Conservation (phyloP, 2,888 invertebrate genomes). For the Choristoneura rosaceana region DNA sequence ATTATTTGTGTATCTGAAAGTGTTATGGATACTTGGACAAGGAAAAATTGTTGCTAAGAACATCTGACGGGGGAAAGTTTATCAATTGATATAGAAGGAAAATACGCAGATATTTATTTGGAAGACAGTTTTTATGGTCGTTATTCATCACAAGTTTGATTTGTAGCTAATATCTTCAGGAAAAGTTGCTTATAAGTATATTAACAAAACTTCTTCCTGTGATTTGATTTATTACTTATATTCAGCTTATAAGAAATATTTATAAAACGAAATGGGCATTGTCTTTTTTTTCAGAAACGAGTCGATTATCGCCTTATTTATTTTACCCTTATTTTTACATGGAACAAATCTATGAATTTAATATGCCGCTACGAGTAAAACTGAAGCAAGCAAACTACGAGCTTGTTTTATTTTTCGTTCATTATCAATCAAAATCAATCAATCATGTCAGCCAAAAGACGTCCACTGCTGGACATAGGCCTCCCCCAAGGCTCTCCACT, state of each 20-base stretch:
- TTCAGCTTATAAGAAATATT: not conserved
- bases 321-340: no score
- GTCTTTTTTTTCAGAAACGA: not conserved
- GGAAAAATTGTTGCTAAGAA: not conserved
- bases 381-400: no score
- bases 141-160: not conserved
- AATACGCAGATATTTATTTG: conserved; percentile 4
- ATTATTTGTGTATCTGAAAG: not conserved
- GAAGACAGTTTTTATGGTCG: not conserved
- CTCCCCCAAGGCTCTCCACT: no score
- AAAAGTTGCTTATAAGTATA: not conserved
- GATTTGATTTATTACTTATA: not conserved
- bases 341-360: no score
- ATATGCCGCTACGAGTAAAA: no score
- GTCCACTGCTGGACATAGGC: no score
- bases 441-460: no score
- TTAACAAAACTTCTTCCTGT: not conserved
- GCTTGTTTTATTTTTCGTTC: no score
- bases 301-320: not conserved
- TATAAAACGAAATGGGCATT: not conserved
- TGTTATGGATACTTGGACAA: not conserved
- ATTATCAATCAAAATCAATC: no score
- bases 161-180: not conserved
- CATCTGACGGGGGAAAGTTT: not conserved
- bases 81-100: not conserved